Evolutionary conservation across 2,797 vertebrate species (phyloP).

Genomic region (Tapera naevia): DNA sequence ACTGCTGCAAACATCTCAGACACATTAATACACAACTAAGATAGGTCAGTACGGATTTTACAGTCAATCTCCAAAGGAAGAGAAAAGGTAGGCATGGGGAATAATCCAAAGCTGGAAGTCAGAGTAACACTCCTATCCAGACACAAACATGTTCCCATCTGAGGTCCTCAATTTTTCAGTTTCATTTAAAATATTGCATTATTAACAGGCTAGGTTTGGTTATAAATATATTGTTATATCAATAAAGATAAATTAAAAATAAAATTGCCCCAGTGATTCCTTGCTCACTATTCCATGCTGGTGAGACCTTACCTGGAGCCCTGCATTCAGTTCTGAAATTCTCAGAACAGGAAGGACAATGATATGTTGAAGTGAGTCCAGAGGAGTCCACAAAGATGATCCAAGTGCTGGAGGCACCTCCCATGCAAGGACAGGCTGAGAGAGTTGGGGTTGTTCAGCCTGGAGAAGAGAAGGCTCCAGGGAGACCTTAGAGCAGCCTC

Average conservation of each 20-base stretch:
- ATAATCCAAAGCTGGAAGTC: background rate
- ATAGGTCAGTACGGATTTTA: background rate
- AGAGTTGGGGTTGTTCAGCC: too few relatives aligned
- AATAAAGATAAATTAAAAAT: background rate
- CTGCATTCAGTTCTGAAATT: too few relatives aligned
- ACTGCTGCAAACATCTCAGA: background rate
- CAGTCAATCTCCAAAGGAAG: accelerated
- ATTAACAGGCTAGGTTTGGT: too few relatives aligned
- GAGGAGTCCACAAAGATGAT: too few relatives aligned
- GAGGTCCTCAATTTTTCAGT: background rate
- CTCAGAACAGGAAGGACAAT: too few relatives aligned
- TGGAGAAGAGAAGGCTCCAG: too few relatives aligned
- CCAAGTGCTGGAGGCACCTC: too few relatives aligned
- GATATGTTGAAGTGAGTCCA: too few relatives aligned
- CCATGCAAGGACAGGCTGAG: too few relatives aligned
- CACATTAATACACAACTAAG: background rate
- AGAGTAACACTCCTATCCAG: background rate
- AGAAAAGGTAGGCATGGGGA: background rate
- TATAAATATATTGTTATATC: background rate
- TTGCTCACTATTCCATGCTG: too few relatives aligned
- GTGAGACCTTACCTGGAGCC: too few relatives aligned
- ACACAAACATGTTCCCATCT: background rate
- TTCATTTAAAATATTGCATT: background rate
- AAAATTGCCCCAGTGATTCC: background rate
- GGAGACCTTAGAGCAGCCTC: too few relatives aligned